Percentiles rank a stretch among this genome's conserved stretches.
These are phyloP conservation scores for Ispidina lecontei DNA, from an alignment of 2,797 vertebrate genomes.

Conservation along the genomic window DNA sequence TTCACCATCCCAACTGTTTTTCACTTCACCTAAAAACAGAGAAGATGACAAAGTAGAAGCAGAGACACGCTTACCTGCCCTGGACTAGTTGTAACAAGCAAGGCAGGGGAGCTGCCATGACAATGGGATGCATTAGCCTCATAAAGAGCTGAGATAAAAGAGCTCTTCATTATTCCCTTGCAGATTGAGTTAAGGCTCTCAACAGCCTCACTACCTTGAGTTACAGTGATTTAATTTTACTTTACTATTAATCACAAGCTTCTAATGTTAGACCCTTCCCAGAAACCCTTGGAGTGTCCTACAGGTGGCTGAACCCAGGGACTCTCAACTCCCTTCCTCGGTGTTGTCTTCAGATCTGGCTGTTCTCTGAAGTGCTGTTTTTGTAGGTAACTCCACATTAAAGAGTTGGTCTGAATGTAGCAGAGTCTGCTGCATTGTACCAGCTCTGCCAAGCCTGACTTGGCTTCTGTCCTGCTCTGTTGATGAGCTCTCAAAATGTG, in stretches of 20 bases:
- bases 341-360: neutral
- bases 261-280: neutral
- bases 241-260: neutral
- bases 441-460: neutral
- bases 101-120: neutral
- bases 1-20: slow-evolving; percentile 11
- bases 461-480: slow-evolving; percentile 24
- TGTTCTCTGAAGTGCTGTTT: neutral
- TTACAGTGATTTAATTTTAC: slow-evolving; percentile 51
- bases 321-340: neutral
- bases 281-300: neutral
- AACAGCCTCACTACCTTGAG: neutral
- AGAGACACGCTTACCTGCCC: neutral
- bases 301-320: neutral
- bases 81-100: slow-evolving; percentile 1
- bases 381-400: neutral
- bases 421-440: neutral
- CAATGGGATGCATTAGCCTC: slow-evolving; percentile 24
- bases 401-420: neutral
- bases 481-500: slow-evolving; percentile 39
- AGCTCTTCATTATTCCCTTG: slow-evolving; percentile 32
- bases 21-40: neutral
- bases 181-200: slow-evolving; percentile 65
- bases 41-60: neutral
- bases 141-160: slow-evolving; percentile 34